Conservation (phyloP, 1,140 invertebrate genomes). For the Leptinotarsa lineolata region DNA sequence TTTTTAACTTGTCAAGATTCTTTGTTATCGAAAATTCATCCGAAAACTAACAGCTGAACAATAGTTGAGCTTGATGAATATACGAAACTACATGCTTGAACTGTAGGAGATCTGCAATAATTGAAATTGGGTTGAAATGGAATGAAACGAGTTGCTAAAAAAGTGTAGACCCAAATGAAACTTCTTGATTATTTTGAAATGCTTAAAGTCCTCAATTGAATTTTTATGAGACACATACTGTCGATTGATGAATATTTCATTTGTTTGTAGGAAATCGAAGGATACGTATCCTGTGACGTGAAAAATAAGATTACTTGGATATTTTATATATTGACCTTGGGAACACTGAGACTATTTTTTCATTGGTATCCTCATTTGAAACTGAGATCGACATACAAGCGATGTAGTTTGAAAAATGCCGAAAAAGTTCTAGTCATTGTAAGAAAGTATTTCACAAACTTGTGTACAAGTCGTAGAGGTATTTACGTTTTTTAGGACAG, state of each 20-base stretch:
- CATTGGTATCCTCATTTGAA: conserved; percentile 86
- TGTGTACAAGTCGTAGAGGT: background rate
- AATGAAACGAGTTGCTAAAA: too few relatives aligned
- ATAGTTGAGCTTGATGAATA: too few relatives aligned
- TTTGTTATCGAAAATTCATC: too few relatives aligned
- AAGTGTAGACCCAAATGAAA: too few relatives aligned
- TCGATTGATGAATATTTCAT: conserved; percentile 1
- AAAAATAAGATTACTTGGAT: conserved; percentile 65
- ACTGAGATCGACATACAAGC: conserved; percentile 72
- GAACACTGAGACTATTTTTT: conserved; percentile 77
- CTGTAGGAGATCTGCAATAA: too few relatives aligned
- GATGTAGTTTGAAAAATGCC: conserved; percentile 72
- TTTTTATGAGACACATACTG: too few relatives aligned
- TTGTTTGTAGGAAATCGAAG: conserved; percentile 65
- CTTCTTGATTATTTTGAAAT: too few relatives aligned
- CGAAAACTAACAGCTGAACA: too few relatives aligned
- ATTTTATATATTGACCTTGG: conserved; percentile 69
- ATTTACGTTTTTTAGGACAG: conserved; percentile 45
- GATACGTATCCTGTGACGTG: conserved; percentile 62
- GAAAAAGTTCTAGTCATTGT: conserved; percentile 78
- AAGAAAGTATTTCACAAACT: conserved; percentile 49
- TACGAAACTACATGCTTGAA: too few relatives aligned
- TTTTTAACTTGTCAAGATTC: too few relatives aligned
- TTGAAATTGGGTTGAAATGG: too few relatives aligned
- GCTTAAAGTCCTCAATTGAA: too few relatives aligned